Conservation (phyloP, 30 jellyfish, hydroid and myxozoan species). For the Turritopsis dohrnii region DNA sequence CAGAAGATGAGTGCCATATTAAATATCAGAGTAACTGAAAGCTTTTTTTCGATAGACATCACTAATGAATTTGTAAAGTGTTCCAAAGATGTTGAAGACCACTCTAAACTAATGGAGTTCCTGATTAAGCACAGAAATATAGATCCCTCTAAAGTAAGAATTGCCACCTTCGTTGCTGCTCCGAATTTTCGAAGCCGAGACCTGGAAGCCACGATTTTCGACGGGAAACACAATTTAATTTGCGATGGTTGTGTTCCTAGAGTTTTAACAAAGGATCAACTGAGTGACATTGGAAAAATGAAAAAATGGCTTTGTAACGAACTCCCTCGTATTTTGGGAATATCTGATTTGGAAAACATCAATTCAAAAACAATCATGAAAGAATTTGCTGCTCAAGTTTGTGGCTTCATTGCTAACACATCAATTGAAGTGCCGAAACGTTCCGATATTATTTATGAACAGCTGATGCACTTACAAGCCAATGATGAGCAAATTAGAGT, state of each 20-base stretch:
- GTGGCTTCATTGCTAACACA: background rate
- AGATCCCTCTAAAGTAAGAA: background rate
- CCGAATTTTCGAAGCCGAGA: background rate
- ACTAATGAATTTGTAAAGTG: background rate
- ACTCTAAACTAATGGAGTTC: background rate
- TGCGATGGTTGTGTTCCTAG: background rate
- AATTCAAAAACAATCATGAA: background rate
- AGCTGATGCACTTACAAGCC: background rate
- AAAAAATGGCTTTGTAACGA: background rate
- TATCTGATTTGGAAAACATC: no score
- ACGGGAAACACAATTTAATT: background rate
- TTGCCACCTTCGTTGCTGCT: background rate
- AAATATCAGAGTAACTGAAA: background rate
- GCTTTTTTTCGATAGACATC: background rate
- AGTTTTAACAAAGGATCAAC: background rate
- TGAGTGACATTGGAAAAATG: background rate
- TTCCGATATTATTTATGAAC: background rate
- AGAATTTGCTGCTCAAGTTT: background rate
- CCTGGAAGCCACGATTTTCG: background rate
- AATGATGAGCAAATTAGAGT: background rate
- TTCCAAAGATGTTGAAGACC: background rate
- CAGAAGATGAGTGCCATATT: background rate
- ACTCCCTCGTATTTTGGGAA: background rate
- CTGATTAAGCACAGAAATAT: background rate
- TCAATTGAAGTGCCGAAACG: background rate